These are phyloP conservation scores for Aphelinus certus DNA, from an alignment of 1,140 invertebrate species.

Conservation along the genomic window DNA sequence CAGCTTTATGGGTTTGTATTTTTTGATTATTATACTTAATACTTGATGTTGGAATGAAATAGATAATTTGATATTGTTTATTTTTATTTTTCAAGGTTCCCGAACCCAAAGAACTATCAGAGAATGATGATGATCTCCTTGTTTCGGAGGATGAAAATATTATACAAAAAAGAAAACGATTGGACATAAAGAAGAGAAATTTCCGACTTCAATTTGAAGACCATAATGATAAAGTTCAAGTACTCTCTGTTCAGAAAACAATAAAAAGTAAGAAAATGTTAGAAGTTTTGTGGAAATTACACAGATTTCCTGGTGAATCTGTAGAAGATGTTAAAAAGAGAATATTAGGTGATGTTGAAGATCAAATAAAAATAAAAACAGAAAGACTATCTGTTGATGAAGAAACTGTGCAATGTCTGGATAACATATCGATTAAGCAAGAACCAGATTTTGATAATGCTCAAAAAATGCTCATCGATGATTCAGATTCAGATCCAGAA, in stretches of 20 bases:
- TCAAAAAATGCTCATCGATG: not conserved
- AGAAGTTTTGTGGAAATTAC: conserved; percentile 34
- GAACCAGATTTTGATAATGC: not conserved
- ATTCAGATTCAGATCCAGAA: conserved; percentile 34
- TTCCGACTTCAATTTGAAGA: conserved; percentile 4
- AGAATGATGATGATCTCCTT: conserved; percentile 17
- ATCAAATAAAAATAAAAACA: conserved; percentile 1
- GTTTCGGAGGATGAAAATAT: conserved; percentile 26
- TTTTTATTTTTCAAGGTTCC: conserved; percentile 9
- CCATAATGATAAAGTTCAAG: not conserved
- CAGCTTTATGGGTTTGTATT: conserved; percentile 30
- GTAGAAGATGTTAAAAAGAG: conserved; percentile 24
- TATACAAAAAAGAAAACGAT: not conserved
- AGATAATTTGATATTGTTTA: not conserved
- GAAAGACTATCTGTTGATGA: not conserved
- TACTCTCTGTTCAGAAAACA: conserved; percentile 16
- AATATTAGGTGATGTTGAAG: not conserved
- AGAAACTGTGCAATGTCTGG: too few relatives aligned
- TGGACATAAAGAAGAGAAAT: conserved; percentile 18
- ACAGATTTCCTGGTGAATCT: conserved; percentile 36
- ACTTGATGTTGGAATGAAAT: too few relatives aligned
- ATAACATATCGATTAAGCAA: conserved; percentile 10
- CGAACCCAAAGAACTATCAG: not conserved
- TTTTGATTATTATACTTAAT: not conserved
- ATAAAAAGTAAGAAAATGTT: conserved; percentile 31